A percentile compares a stretch with the other conserved stretches of the same genome.
Evolutionary conservation across 2,797 vertebrate genomes (phyloP).

Genomic region (Cyprinella venusta): DNA sequence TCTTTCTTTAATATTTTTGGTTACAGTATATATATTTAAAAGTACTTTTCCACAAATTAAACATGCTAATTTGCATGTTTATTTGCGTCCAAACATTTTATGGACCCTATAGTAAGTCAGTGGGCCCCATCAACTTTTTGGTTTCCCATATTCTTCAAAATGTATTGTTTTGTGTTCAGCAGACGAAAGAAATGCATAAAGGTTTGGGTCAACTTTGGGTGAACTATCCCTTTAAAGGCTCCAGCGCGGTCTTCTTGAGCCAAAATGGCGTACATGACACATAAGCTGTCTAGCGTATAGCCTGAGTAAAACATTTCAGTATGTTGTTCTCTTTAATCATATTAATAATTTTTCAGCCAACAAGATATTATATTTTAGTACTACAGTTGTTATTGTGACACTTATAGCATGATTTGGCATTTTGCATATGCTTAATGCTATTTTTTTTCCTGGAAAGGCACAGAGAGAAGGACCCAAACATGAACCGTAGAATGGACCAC

Average conservation of each 20-base stretch:
- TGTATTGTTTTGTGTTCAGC: no score
- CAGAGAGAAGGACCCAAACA: constrained; percentile 41
- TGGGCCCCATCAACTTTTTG: no score
- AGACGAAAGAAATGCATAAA: no score
- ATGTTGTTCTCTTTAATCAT: not conserved
- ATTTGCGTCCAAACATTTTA: no score
- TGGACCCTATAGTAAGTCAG: no score
- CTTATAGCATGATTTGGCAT: not conserved
- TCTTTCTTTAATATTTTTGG: no score
- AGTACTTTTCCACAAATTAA: not conserved
- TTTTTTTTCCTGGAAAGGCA: constrained; percentile 73
- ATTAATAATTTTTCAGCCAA: not conserved
- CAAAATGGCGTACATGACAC: constrained; percentile 28
- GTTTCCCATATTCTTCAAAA: no score
- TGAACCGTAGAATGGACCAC: constrained; percentile 31
- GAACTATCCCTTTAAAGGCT: not conserved
- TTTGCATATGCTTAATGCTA: not conserved
- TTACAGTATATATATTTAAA: not conserved
- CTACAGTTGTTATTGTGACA: fast-evolving
- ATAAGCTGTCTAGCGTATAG: constrained; percentile 71
- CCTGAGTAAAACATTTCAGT: constrained; percentile 44
- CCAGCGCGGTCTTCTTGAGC: constrained; percentile 7
- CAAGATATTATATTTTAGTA: fast-evolving
- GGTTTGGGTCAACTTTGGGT: no score
- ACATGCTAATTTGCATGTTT: no score